Base-by-base conservation (phyloP, 2,888 invertebrate genomes). In the Amiota mariae region DNA sequence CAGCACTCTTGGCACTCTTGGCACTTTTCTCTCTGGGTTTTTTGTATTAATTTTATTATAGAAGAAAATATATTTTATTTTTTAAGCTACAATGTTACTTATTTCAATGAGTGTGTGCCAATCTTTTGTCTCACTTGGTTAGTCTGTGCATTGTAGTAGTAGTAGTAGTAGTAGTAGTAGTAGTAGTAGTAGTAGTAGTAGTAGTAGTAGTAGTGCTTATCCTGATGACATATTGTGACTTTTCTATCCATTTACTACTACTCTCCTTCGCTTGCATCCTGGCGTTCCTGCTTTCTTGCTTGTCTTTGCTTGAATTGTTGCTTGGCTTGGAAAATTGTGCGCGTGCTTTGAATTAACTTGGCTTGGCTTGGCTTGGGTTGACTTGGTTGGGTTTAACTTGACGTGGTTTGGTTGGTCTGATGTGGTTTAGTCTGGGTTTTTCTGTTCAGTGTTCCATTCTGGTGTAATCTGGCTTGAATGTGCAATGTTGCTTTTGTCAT, bases 341-440 rank as follows among this genome's bases (percentile, higher is more conserved):
- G 75, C 78, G 74, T 70, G 75, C 73, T 76, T 77, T 78, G 77
- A 75, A 76, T 80, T 73, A 79, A 78, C 77, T 76, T 56, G 64
- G 71, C 64, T 76, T 76, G 75, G 77, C n/a, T 36, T 10, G 57
- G 13, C 18, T 56, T 20, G 15, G 57, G n/a, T 70, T 48, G 59
- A 49, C 15, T 56, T n/a, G 57, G 36, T 47, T 13, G 4, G n/a
- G 51, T 4, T 24, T 24, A n/a, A 51, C 2, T 12, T 51, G 54
- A 51, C 12, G 54, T 51, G 57, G 18, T n/a, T 59, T 18, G 15
- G 8, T 59, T 18, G 15, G 8, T 59, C 8, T 20, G 11, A 36
- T 46, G 24, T 64, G 24, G n/a, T 46, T 11, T 64, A 49, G 49
- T 18, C 36, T 24, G 24, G 24, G 24, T 3, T 24, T 1, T 24